Evolutionary conservation across 2,113 vertebrate genomes (phyloP), one percentile per base, ranked within the genome.

Genomic region (Todiramphus chloris): DNA sequence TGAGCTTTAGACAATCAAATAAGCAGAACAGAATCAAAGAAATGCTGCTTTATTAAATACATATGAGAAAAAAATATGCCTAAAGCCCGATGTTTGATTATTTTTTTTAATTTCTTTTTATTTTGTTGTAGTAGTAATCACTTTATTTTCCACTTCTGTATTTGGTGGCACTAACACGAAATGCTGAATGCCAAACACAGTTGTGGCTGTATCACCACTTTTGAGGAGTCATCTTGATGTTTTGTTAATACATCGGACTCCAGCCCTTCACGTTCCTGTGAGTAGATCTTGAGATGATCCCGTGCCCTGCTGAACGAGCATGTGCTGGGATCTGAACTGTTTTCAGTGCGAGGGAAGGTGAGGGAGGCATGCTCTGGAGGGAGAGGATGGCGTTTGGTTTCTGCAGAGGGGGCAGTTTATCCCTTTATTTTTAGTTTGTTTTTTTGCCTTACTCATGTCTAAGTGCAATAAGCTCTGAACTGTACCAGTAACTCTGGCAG

Each of bases 381-480:
- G 74, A 96, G 72, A 88, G 48, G 69, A 87, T 94, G 87, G 87
- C 6, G 0, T 72, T 90, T 84, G 74, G 63, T 69, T 94, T 72
- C 89, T 83, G 94, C 84, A 73, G 75, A 92, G 63, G 91, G 82
- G 91, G 94, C 95, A 88, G 92, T 97, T 91, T 97, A 96, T 97
- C 96, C 91, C 95, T 96, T 93, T 72, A 6, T 53, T 88, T 77
- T 94, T 81, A 93, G 91, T 97, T 93, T 55, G 89, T 97, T 97
- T 86, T 96, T 96, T 98, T 98, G 98, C 98, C 98, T 98, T 98
- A 98, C 85, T 97, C 92, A 96, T 97, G 97, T 98, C 97, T 81
- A 98, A 98, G 98, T 98, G 98, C 98, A 98, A 98, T 98, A 98
- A 98, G 97, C 93, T 97, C 91, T 96, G 96, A 96, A 95, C 90